Percentiles rank a stretch among this genome's conserved stretches.
phyloP scores from a whole-genome alignment of 2,888 invertebrate genomes.

The Balanococcus diminutus region DNA sequence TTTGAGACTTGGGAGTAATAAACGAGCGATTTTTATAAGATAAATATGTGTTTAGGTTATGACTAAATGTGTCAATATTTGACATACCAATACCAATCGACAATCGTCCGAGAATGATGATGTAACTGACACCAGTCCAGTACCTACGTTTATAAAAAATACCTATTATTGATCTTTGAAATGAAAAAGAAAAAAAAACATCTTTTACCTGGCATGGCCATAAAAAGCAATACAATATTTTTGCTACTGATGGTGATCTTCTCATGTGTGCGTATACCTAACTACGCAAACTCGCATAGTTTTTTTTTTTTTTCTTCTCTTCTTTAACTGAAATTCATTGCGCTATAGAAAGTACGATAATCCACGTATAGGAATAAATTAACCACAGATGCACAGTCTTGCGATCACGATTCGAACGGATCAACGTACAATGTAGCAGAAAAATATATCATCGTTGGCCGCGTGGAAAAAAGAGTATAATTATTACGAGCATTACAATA shows the following conservation, averaged over 20 bases:
- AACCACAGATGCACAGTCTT: background rate
- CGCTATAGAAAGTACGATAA: background rate
- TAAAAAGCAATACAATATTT: background rate
- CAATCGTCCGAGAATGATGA: background rate
- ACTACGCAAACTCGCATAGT: background rate
- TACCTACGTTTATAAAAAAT: background rate
- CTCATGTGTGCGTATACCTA: background rate
- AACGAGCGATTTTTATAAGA: background rate
- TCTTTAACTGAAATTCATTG: background rate
- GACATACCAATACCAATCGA: background rate
- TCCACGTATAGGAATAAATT: background rate
- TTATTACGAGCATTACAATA: background rate
- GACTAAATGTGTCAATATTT: conserved; percentile 20
- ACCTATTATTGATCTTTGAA: too few species aligned
- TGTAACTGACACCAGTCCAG: background rate
- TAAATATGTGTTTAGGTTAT: background rate
- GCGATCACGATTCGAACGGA: background rate
- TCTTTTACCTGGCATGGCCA: background rate
- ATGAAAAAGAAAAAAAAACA: background rate
- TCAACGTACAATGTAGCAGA: conserved; percentile 4
- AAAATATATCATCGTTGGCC: background rate
- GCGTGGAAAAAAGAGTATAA: conserved; percentile 3
- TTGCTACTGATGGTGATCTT: background rate
- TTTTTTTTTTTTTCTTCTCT: background rate
- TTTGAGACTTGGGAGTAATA: background rate